Evolutionary conservation across 64 coral and sea anemone species (phyloP).

Genomic region (Dendrophyllia cribrosa): DNA sequence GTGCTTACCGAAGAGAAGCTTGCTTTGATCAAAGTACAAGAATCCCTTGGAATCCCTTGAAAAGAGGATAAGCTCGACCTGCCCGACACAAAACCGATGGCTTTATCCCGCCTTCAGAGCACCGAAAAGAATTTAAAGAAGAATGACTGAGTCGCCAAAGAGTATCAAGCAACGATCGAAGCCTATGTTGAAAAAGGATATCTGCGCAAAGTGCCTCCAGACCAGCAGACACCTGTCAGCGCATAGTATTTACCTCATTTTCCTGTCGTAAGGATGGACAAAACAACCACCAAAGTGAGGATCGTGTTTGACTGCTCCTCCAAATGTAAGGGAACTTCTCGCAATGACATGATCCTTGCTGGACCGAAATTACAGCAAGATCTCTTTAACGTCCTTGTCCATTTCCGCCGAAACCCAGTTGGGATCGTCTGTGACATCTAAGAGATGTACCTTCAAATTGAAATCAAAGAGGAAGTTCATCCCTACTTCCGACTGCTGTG

Average conservation of each 20-base stretch:
- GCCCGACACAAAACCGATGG: background rate
- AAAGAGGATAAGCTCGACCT: no score
- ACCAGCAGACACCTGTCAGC: no score
- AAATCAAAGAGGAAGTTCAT: background rate
- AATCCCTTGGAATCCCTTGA: conserved; percentile 21
- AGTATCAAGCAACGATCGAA: conserved; percentile 17
- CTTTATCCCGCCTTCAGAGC: conserved; percentile 10
- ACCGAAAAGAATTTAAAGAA: conserved; percentile 52
- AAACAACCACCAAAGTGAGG: no score
- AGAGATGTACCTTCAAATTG: conserved; percentile 35
- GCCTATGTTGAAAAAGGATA: no score
- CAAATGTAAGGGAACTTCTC: conserved; percentile 14
- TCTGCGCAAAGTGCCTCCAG: no score
- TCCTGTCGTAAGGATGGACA: conserved; percentile 20
- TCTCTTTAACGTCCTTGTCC: no score
- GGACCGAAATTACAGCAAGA: no score
- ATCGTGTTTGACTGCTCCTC: no score
- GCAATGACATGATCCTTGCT: conserved; percentile 34
- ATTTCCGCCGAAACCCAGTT: conserved; percentile 37
- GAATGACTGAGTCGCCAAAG: background rate
- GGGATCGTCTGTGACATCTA: background rate
- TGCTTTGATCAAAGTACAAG: conserved; percentile 28
- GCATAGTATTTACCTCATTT: conserved; percentile 57
- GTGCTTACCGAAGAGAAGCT: conserved; percentile 26
- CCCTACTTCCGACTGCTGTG: conserved; percentile 37